A percentile compares a stretch with the other conserved stretches of the same genome.
Evolutionary conservation across 2,113 vertebrate genomes (phyloP).

Genomic region (Neolamprologus ventralis): DNA sequence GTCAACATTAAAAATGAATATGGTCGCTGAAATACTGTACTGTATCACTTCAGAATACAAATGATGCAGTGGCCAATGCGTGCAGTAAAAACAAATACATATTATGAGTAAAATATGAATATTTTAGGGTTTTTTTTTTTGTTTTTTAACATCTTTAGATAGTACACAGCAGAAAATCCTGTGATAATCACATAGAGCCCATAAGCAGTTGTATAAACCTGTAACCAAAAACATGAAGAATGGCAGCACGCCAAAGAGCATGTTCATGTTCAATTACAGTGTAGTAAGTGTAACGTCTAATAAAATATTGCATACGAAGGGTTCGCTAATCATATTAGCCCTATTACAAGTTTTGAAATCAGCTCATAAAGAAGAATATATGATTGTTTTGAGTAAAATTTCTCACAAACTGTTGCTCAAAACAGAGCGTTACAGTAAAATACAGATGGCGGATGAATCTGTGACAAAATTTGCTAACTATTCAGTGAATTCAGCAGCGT

Average conservation of each 20-base stretch:
- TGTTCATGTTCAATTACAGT: not conserved
- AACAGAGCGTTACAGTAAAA: not conserved
- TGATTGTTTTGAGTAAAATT: not conserved
- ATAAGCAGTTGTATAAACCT: not conserved
- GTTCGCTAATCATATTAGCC: not conserved
- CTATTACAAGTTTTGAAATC: not conserved
- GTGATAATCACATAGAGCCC: not conserved
- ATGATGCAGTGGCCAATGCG: not conserved
- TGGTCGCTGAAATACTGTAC: not conserved
- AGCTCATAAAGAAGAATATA: not conserved
- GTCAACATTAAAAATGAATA: constrained; percentile 22
- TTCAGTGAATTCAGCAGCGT: not conserved
- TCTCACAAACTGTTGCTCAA: not conserved
- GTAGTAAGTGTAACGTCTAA: not conserved
- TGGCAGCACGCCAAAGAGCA: not conserved
- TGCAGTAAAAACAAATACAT: not conserved
- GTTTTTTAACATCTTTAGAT: not conserved
- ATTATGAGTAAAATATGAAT: not conserved
- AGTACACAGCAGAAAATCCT: not conserved
- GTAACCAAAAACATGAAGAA: not conserved
- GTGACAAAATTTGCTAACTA: not conserved
- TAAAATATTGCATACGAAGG: not conserved
- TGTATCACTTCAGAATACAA: constrained; percentile 9
- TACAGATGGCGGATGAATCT: not conserved
- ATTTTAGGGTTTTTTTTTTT: not conserved